Evolutionary conservation across 1,140 invertebrate species (phyloP), one percentile per base, ranked within the genome.

Genomic region (Ceratoteleas bidentatus): DNA sequence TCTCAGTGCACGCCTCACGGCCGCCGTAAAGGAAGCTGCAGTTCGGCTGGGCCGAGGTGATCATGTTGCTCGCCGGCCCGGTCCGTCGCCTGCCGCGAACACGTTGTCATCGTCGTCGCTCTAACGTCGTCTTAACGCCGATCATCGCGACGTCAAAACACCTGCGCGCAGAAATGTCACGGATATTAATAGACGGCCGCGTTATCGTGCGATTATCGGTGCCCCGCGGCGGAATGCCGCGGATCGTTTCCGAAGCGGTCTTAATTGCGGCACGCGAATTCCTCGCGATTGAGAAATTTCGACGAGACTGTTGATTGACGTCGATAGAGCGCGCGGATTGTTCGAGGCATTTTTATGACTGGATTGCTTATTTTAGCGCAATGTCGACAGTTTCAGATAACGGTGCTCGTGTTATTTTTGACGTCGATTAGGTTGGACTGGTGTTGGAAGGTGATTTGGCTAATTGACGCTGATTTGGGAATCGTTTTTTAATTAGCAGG

Each of bases 1-100:
- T n/a, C n/a, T n/a, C n/a, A n/a, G n/a, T n/a, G n/a, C n/a, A 60
- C 6, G 69, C 10, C 60, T 76, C 77, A 14, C 77, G 14, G 15
- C 82, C 77, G 6, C 87, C 83, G 57, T 90, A 85, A 10, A 90
- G 84, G 61, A 89, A 91, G 81, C 89, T 90, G 2, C 79, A 83
- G 75, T 90, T 90, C 10, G 86, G 84, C 8, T 70, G 60, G 9
- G 85, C 77, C 32, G 87, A 81, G 3, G 72, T 60, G 52, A 83
- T 88, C 87, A 87, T 89, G 57, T 74, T 79, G 52, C 38, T n/a
- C 53, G 47, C 14, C 60, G 32, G 33, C 52, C 33, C 40, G 52
- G 52, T 43, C 40, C 43, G 49, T 68, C 47, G 32, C 43, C 34
- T 16, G 45, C n/a, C 14, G 36, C 8, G 14, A 58, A 10, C 7